These are phyloP conservation scores for Cryptotermes secundus DNA, from an alignment of 1,140 invertebrate species.

Conservation along the genomic window DNA sequence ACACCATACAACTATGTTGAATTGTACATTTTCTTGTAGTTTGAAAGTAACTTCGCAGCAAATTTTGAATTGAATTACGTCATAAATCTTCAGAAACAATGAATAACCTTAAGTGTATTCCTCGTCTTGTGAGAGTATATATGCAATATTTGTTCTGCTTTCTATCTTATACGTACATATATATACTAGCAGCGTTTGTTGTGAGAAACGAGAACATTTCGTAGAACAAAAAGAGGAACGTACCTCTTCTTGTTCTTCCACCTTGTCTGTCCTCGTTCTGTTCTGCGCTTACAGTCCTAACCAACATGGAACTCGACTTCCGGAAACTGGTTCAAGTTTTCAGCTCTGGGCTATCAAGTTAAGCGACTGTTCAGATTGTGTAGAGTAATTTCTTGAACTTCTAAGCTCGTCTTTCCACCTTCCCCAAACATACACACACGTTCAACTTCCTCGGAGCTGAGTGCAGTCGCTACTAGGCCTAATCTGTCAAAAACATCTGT, in stretches of 20 bases:
- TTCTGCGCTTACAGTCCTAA: background rate
- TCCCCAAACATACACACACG: background rate
- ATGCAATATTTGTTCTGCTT: background rate
- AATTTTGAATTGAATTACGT: background rate
- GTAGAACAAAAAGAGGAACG: background rate
- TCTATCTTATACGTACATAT: background rate
- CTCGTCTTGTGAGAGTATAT: background rate
- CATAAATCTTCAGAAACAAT: background rate
- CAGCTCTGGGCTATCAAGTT: background rate
- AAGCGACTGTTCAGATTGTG: background rate
- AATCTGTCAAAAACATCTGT: too few relatives aligned
- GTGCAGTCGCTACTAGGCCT: too few relatives aligned
- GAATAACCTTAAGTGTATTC: background rate
- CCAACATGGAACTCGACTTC: too few relatives aligned
- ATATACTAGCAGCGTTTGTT: background rate
- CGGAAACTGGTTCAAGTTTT: background rate
- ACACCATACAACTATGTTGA: background rate
- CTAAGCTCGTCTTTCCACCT: background rate
- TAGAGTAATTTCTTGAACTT: background rate
- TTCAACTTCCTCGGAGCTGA: too few relatives aligned
- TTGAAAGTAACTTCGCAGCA: background rate
- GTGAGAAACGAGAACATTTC: background rate
- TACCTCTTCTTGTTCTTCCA: background rate
- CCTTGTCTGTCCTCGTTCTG: background rate
- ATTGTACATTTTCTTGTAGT: background rate